These are phyloP conservation scores for Neopelma chrysocephalum DNA, from an alignment of 2,797 vertebrate genomes.

Conservation along the genomic window DNA sequence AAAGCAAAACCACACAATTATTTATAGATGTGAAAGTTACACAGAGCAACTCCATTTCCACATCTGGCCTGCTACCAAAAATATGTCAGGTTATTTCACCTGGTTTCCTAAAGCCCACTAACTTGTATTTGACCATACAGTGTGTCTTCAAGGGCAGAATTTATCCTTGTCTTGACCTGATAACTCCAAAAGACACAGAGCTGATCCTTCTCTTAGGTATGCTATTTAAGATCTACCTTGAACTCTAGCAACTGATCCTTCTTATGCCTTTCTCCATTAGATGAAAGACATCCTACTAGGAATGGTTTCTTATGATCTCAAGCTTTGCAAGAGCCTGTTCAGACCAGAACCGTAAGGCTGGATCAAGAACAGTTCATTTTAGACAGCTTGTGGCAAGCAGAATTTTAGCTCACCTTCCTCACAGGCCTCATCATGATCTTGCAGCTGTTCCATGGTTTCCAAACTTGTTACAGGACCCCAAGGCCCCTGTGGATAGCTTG, in stretches of 20 bases:
- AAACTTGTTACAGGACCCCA: conserved; percentile 61
- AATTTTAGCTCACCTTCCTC: conserved; percentile 82
- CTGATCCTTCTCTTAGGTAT: background rate
- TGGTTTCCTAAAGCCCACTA: background rate
- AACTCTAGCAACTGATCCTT: background rate
- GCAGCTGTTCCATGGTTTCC: conserved; percentile 77
- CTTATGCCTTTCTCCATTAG: background rate
- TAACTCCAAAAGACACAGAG: background rate
- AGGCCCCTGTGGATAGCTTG: conserved; percentile 37
- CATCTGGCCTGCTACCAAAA: background rate
- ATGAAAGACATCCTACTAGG: background rate
- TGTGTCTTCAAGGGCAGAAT: background rate
- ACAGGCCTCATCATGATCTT: conserved; percentile 82
- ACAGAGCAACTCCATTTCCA: background rate
- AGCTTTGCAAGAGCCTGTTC: background rate
- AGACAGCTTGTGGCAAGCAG: background rate
- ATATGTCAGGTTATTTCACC: background rate
- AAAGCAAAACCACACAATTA: background rate
- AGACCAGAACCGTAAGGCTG: background rate
- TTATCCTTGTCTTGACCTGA: background rate
- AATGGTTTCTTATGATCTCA: background rate
- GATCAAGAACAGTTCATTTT: background rate
- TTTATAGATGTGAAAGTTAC: background rate
- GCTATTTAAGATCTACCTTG: background rate
- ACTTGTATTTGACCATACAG: background rate